phyloP scores from a whole-genome alignment of 2,888 invertebrate species.

The Cantharis rustica region DNA sequence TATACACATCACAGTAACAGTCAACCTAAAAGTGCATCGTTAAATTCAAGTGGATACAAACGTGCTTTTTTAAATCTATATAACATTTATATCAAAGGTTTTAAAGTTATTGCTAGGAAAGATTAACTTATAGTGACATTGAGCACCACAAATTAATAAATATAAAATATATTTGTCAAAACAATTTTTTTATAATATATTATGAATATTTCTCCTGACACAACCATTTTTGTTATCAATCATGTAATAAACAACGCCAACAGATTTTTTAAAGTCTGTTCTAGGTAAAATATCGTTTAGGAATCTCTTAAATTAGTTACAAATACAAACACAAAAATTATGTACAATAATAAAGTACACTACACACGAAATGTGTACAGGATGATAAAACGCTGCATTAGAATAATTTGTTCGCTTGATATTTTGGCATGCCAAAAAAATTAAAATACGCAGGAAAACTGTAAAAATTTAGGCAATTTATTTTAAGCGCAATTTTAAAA shows the following conservation, averaged over 20 bases:
- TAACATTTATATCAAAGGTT: slow-evolving; percentile 30
- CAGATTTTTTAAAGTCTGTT: not conserved
- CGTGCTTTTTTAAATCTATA: slow-evolving; percentile 29
- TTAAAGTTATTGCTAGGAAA: slow-evolving; percentile 28
- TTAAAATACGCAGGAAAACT: not conserved
- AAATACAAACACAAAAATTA: not conserved
- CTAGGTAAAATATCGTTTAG: not conserved
- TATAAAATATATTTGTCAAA: slow-evolving; percentile 10
- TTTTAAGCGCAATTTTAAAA: not conserved
- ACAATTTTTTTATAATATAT: not conserved
- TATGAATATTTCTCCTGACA: slow-evolving; percentile 12
- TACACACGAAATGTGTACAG: not conserved
- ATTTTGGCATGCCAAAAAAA: not conserved
- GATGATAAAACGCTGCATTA: not conserved
- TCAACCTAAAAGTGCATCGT: slow-evolving; percentile 31
- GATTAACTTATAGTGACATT: slow-evolving; percentile 21
- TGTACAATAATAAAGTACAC: not conserved
- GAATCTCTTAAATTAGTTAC: not conserved
- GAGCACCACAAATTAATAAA: slow-evolving; percentile 13
- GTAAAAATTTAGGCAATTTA: not conserved
- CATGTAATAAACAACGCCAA: not conserved
- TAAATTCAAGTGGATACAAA: slow-evolving; percentile 30
- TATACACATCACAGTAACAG: slow-evolving; percentile 32
- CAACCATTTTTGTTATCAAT: slow-evolving; percentile 16
- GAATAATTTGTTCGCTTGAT: not conserved